Evolutionary conservation across 2,888 invertebrate species (phyloP), one percentile per base, ranked within the genome.

Genomic region (Odontothrips loti): DNA sequence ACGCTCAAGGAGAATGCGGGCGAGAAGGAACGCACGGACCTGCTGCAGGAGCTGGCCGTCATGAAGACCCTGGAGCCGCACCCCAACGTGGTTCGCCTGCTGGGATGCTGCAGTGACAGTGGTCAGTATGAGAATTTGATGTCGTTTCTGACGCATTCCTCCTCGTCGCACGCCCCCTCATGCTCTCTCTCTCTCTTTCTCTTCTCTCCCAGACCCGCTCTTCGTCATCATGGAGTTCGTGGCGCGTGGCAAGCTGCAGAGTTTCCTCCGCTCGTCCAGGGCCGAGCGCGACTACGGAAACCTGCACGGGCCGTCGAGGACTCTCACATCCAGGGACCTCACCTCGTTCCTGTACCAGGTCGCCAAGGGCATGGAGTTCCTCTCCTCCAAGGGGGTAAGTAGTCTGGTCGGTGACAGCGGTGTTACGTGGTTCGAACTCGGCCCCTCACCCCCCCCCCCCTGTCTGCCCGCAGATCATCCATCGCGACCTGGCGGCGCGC

Each of bases 191-290:
- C 43, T 81, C 29, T 78, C 79, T 81, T 6, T 68, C 68, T 68
- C 27, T 81, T 68, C 27, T 81, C 43, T 84, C 84, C 8, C 86
- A 90, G 97, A 96, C 86, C 97, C 97, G 15, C 92, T 95, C 82
- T 93, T 97, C 86, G 94, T 97, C 34, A 95, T 98, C 84, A 93
- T 98, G 91, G 97, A 98, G 88, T 97, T 94, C 86, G 94, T 97
- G 12, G 92, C 93, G 85, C 90, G 93, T 34, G 97, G 97, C 0
- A 97, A 97, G 88, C 90, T 98, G 81, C 96, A 96, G 87, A 94
- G 95, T 85, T 97, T 94, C 87, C 89, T 98, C 47, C 88, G 97
- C 79, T 94, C 93, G 84, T 96, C 96, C 0, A 90, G 97, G 82
- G 95, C 95, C 0, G 94, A 95, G 86, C 90, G 96, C 81, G 93